Percentiles rank a stretch among this genome's conserved stretches.
These are phyloP conservation scores for Linepithema humile DNA, from an alignment of 1,140 invertebrate genomes.

Conservation along the genomic window DNA sequence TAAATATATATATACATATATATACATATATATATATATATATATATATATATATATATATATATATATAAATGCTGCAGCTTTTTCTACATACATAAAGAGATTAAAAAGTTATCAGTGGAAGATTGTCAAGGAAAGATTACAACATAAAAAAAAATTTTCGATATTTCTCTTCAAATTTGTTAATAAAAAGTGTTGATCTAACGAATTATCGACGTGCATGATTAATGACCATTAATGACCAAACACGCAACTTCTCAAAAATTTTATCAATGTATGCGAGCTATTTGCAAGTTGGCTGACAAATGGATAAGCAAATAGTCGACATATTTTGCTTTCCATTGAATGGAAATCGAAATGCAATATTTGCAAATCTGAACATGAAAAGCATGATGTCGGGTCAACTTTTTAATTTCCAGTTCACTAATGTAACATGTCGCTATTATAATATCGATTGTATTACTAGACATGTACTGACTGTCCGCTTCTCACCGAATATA, in stretches of 20 bases:
- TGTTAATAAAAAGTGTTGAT: background rate
- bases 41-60: no score
- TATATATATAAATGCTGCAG: no score
- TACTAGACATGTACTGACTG: background rate
- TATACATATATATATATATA: no score
- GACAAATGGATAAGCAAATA: constrained; percentile 27
- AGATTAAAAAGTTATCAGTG: no score
- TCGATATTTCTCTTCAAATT: background rate
- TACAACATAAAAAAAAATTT: background rate
- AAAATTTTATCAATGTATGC: constrained; percentile 1
- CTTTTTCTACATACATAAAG: background rate
- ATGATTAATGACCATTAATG: no score
- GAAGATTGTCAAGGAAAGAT: background rate
- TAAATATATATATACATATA: no score
- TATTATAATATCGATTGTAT: constrained; percentile 1
- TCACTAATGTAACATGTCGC: background rate
- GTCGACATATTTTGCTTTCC: constrained; percentile 12
- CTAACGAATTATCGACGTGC: background rate
- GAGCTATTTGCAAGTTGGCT: constrained; percentile 22
- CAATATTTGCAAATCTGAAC: constrained; percentile 14
- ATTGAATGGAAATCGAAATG: constrained; percentile 20
- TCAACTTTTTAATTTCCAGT: background rate
- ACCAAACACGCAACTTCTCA: constrained; percentile 21
- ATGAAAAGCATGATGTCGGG: constrained; percentile 9
- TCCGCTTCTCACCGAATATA: background rate